Evolutionary conservation across 2,797 vertebrate genomes (phyloP), one percentile per base, ranked within the genome.

Genomic region (Coregonus suidteri): DNA sequence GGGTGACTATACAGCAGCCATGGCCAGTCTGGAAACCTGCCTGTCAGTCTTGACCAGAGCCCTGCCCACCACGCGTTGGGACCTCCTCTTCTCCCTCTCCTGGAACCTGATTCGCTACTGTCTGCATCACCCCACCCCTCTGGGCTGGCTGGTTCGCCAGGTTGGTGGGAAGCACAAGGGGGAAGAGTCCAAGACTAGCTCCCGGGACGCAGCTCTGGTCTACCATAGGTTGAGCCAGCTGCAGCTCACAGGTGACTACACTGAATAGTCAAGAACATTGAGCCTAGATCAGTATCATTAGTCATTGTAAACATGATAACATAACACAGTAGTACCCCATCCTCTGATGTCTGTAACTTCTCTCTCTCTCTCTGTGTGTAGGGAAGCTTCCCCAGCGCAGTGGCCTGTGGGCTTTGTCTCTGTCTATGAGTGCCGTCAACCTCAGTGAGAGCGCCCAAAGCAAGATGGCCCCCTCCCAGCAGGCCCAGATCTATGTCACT

Each of bases 71-170:
- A 95, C 96, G 75, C 91, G 90, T 18, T 91, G 99, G 76, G 98
- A 99, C 87, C 92, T 98, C 80, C 92, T 95, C 83, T 99, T 95
- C 85, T 97, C 98, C 4, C 94, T 99, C 13, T 96, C 96, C 86
- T 99, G 98, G 98, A 99, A 99, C 0, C 77, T 98, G 79, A 98
- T 99, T 85, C 97, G 97, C 80, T 98, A 98, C 71, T 95, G 95
- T 89, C 89, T 99, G 84, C 97, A 98, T 86, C 97, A 97, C 62
- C 94, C 97, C 68, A 93, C 95, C 0, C 94, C 97, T 62, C 94
- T 97, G 75, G 95, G 97, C 75, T 99, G 98, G 98, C 88, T 99
- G 81, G 94, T 99, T 75, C 96, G 96, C 89, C 95, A 96, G 85
- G 95, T 97, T 5, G 91, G 95, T 76, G 96, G 94, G 7, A 95